phyloP scores from a whole-genome alignment of 2,888 invertebrate species.

The Brenthis daphne region DNA sequence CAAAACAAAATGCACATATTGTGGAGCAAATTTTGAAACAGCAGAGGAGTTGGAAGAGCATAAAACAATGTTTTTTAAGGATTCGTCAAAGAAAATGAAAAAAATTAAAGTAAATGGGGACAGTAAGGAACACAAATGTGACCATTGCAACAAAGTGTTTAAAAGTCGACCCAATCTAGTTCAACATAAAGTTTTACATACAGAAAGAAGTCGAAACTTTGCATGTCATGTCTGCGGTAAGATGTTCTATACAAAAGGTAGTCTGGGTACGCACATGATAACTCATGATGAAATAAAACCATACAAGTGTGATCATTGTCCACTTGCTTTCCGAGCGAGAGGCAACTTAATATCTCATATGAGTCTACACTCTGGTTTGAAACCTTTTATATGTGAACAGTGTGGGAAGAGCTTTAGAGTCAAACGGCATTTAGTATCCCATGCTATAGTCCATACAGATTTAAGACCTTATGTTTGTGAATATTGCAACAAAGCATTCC shows the following conservation, averaged over 20 bases:
- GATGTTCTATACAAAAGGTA: constrained; percentile 76
- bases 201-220: constrained; percentile 69
- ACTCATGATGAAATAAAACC: constrained; percentile 71
- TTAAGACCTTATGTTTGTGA: constrained; percentile 70
- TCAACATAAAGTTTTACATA: constrained; percentile 70
- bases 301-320: constrained; percentile 71
- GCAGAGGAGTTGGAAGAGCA: constrained; percentile 64
- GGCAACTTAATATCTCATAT: constrained; percentile 71
- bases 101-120: constrained; percentile 30
- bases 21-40: constrained; percentile 61
- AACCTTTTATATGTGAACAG: constrained; percentile 75
- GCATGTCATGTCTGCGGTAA: constrained; percentile 75
- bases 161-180: constrained; percentile 67
- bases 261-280: constrained; percentile 68
- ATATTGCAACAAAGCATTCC: constrained; percentile 71
- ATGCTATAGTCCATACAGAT: constrained; percentile 75
- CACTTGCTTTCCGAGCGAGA: constrained; percentile 67
- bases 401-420: constrained; percentile 74
- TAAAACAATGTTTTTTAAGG: constrained; percentile 56
- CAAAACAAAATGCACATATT: constrained; percentile 57
- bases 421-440: constrained; percentile 73
- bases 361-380: constrained; percentile 66
- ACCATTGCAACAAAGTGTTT: constrained; percentile 66
- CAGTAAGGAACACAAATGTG: constrained; percentile 58
- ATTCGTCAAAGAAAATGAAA: constrained; percentile 34